Conservation (phyloP, 2,797 vertebrate genomes). For the Aselliscus stoliczkanus region DNA sequence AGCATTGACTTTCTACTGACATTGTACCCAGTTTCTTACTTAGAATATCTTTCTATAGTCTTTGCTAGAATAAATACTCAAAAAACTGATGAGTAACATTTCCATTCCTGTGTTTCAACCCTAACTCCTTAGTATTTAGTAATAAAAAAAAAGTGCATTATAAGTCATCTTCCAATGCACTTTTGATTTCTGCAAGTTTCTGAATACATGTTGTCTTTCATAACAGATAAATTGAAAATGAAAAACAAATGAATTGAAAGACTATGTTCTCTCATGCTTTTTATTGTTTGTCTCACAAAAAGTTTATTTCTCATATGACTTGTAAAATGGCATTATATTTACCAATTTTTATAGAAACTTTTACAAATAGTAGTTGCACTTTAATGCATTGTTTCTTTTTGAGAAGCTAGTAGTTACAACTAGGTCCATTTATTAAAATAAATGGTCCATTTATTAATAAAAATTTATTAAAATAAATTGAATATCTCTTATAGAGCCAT, state of each 20-base stretch:
- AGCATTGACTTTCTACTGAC: not conserved
- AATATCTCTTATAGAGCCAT: not conserved
- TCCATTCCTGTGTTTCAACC: not conserved
- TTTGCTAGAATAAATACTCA: not conserved
- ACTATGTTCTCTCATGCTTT: not conserved
- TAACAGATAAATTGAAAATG: not conserved
- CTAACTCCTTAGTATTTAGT: not conserved
- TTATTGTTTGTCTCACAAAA: not conserved
- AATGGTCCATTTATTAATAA: not conserved
- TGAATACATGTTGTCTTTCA: not conserved
- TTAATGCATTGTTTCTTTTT: not conserved
- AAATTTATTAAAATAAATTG: not conserved
- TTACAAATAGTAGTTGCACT: not conserved
- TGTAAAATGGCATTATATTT: not conserved
- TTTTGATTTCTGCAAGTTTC: not conserved
- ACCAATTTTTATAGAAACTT: not conserved
- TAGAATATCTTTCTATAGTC: not conserved
- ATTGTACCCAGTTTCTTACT: not conserved
- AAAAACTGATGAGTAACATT: not conserved
- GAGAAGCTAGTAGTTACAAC: not conserved
- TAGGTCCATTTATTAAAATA: not conserved
- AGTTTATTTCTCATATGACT: not conserved
- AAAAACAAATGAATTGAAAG: not conserved
- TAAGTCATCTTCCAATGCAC: not conserved
- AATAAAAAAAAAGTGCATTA: not conserved